Percentiles rank a stretch among this genome's conserved stretches.
phyloP scores from a whole-genome alignment of 2,113 vertebrate species.

The Callospermophilus lateralis region DNA sequence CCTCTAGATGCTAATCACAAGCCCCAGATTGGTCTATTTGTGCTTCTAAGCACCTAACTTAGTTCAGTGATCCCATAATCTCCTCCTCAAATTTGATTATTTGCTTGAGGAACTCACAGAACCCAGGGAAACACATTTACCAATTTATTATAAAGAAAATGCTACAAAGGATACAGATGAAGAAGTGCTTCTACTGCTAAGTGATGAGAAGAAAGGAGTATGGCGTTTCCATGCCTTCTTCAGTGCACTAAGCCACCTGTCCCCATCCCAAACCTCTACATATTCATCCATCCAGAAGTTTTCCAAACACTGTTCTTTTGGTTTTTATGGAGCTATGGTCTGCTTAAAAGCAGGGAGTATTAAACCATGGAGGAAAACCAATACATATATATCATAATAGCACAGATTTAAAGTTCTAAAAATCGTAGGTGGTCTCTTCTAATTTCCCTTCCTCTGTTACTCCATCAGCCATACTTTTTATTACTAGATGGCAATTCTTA shows the following conservation, averaged over 20 bases:
- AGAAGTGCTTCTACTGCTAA: neutral
- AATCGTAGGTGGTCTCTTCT: neutral
- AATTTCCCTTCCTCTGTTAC: neutral
- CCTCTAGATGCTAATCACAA: neutral
- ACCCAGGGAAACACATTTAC: neutral
- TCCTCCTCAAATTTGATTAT: neutral
- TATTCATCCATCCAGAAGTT: neutral
- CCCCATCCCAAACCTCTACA: neutral
- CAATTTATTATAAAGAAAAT: neutral
- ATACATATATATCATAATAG: neutral
- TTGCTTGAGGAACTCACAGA: neutral
- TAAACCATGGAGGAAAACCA: neutral
- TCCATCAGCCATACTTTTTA: neutral
- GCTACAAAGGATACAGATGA: neutral
- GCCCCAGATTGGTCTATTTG: too few relatives aligned
- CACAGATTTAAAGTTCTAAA: neutral
- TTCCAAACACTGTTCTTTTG: neutral
- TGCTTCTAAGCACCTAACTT: neutral
- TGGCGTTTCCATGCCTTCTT: neutral
- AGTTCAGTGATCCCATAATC: neutral
- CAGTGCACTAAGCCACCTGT: neutral
- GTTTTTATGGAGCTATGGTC: neutral
- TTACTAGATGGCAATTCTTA: neutral
- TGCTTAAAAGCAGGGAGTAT: neutral
- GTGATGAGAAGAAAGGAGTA: neutral